These are phyloP conservation scores for Bombus pascuorum DNA, from an alignment of 1,140 invertebrate species.

Conservation along the genomic window DNA sequence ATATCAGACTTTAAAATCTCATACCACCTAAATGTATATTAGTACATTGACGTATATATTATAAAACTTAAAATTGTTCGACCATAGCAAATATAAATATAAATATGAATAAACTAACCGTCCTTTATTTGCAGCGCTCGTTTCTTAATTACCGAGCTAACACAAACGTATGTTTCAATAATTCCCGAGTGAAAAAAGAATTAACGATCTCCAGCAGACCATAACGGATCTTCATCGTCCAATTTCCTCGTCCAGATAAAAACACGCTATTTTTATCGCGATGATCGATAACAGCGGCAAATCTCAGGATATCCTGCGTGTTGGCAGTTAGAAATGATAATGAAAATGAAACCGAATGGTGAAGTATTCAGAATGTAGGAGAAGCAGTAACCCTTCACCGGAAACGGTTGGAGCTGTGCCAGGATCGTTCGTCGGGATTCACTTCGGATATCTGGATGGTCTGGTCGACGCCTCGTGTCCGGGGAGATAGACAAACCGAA, in stretches of 20 bases:
- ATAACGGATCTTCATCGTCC: not conserved
- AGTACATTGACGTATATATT: not conserved
- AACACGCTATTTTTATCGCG: constrained; percentile 26
- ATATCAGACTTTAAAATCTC: not conserved
- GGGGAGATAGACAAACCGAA: constrained; percentile 51
- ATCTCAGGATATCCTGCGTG: constrained; percentile 40
- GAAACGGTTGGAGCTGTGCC: constrained; percentile 49
- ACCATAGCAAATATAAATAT: too few relatives aligned
- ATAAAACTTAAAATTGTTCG: too few relatives aligned
- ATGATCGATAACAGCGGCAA: not conserved
- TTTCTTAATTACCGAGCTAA: too few relatives aligned
- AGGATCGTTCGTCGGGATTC: constrained; percentile 46
- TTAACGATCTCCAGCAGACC: not conserved
- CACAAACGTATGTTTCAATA: too few relatives aligned
- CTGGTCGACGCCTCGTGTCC: not conserved
- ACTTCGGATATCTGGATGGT: not conserved
- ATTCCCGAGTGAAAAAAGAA: not conserved
- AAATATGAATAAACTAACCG: too few relatives aligned
- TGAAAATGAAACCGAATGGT: constrained; percentile 30
- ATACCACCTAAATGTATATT: not conserved
- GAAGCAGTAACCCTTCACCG: not conserved
- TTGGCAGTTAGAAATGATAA: constrained; percentile 52
- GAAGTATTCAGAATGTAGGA: not conserved
- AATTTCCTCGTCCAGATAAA: constrained; percentile 2
- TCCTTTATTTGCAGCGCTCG: too few relatives aligned